Base-by-base conservation (phyloP, 53 echinoderm and acorn worm species). In the Astropecten irregularis region DNA sequence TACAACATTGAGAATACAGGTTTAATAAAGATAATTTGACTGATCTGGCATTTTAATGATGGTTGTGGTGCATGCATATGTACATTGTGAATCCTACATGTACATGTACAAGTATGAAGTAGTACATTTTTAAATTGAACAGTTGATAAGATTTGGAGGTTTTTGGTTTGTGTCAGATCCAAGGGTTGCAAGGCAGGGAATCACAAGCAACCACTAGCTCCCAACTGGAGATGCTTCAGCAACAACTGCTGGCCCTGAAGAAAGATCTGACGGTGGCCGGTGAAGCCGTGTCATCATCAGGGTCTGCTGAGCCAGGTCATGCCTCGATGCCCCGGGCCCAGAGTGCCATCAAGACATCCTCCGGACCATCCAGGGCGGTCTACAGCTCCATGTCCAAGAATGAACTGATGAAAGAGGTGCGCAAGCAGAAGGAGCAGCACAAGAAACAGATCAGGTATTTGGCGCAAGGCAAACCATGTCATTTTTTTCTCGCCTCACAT, bases 341-440 rank as follows among this genome's bases (percentile, higher is more conserved):
- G 60, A 82, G 61, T 21, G 49, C 22, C 48, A 57, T 34, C 51
- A 74, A 63, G 31, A 47, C 21, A 16, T 37, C 85, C 4, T 28
- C 85, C 5, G 81, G 61, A 3, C 77, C 68, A 25, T 27, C 66
- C 27, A 84, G 73, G 64, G 68, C 55, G 14, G 76, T 73, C 9
- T 74, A 65, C 38, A 85, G 52, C 65, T 85, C 86, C 19, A 74
- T 85, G 64, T 85, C 86, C 23, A 85, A 76, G 66, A 34, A 74
- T 9, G 90, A 90, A 21, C 23, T 90, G 81, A 77, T 90, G 77
- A 57, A 61, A 51, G 84, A 90, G n/a, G 90, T 90, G 3, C 26
- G 83, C 23, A 85, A 85, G 42, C 90, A 90, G 71, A 90, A 90
- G 38, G 90, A 90, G 27, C 73, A 85, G 49, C 90, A 90, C 85